Base-by-base conservation (phyloP, 1,140 invertebrate genomes). In the Phocides pigmalion region DNA sequence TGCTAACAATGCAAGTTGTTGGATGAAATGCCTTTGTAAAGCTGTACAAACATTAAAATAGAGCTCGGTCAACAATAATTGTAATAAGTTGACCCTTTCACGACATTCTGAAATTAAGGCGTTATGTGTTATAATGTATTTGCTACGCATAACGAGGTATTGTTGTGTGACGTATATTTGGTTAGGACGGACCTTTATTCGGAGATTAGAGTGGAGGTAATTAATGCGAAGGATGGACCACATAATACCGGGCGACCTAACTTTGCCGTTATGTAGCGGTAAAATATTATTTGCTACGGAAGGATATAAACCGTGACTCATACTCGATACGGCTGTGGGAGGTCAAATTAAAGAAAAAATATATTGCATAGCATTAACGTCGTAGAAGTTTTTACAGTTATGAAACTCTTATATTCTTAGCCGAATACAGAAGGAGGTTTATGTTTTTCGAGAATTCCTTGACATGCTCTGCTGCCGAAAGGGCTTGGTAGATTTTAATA, bases 191-290 rank as follows among this genome's bases (percentile, higher is more conserved):
- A 44, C 67, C 53, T 71, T 70, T 70, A 64, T 72, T 68, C 17
- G 46, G 58, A 69, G 72, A 77, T 76, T 76, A 71, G 54, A 71
- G 65, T 58, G 54, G 58, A 41, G 56, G 64, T 69, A 72, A 72
- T 74, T 72, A 72, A 76, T 66, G 59, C 41, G 62, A 62, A 54
- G 51, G 65, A 66, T 51, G 44, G 28, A 62, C 54, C 54, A 32
- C 42, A 67, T 62, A 37, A 61, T 54, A 39, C 16, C 44, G 42
- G 28, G 22, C 25, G 50, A 37, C 46, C 44, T 59, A 59, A 59
- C 22, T 16, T 46, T 32, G 14, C 56, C 42, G 56, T 59, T 59
- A 47, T 35, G 28, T 59, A 47, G 53, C 25, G 41, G 25, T 47
- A 44, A 59, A 59, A 20, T 54, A 59, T 44, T 58, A 58, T 58